phyloP scores from a whole-genome alignment of 1,140 invertebrate genomes.

The Trichomalopsis sarcophagae region DNA sequence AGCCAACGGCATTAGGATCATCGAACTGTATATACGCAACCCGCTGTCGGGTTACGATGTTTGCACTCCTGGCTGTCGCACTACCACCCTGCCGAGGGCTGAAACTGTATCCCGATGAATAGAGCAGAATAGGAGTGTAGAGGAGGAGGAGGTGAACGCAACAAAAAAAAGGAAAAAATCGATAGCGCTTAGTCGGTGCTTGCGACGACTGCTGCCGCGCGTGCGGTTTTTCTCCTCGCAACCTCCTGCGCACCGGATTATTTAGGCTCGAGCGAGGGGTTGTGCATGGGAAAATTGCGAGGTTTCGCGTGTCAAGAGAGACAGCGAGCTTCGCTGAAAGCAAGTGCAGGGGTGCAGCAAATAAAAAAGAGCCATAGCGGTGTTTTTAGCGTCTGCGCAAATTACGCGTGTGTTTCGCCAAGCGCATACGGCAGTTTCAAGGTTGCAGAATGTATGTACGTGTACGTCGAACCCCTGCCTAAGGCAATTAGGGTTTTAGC shows the following conservation, averaged over 20 bases:
- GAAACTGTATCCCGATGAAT: constrained; percentile 6
- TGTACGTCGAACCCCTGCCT: neutral
- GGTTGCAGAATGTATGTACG: neutral
- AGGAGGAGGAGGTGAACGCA: neutral
- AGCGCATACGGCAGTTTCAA: neutral
- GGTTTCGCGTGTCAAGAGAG: constrained; percentile 39
- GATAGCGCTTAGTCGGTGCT: constrained; percentile 30
- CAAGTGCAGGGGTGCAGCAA: neutral
- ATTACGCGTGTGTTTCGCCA: constrained; percentile 13
- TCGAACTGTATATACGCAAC: neutral
- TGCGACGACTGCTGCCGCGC: neutral
- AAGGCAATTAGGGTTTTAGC: neutral
- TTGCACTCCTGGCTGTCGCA: neutral
- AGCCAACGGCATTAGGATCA: neutral
- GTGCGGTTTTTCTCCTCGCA: constrained; percentile 22
- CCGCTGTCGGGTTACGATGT: neutral
- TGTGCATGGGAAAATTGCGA: constrained; percentile 42
- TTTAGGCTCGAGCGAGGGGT: constrained; percentile 1
- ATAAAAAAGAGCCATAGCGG: neutral
- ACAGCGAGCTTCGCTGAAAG: neutral
- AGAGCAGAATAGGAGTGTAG: neutral
- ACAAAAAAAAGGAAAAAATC: constrained; percentile 33
- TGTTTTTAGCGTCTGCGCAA: constrained; percentile 14
- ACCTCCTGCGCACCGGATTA: neutral
- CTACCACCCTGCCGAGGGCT: neutral